Percentiles rank a stretch among this genome's conserved stretches.
phyloP scores from a whole-genome alignment of 2,888 invertebrate species.

The Aradus depressus region DNA sequence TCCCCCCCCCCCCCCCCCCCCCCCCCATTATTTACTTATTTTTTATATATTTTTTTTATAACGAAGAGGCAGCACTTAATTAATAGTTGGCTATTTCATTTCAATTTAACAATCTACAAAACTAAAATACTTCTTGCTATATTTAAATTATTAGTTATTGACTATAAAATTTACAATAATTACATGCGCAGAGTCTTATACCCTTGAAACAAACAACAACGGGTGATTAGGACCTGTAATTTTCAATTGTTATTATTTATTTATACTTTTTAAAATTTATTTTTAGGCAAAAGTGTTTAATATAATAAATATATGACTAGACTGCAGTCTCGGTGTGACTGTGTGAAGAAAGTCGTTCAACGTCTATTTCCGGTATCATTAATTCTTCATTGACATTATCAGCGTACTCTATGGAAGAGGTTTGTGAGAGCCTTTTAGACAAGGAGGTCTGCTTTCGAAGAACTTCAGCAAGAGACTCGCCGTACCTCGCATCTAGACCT shows the following conservation, averaged over 20 bases:
- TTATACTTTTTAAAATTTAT: no score
- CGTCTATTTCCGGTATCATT: slow-evolving; percentile 83
- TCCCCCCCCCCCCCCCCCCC: no score
- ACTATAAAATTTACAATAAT: slow-evolving; percentile 29
- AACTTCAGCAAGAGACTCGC: slow-evolving; percentile 83
- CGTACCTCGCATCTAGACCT: slow-evolving; percentile 91
- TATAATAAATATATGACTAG: slow-evolving; percentile 40
- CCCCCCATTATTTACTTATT: no score
- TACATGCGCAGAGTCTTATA: slow-evolving; percentile 29
- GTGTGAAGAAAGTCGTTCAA: slow-evolving; percentile 83
- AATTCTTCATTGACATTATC: slow-evolving; percentile 79
- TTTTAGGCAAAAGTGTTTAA: slow-evolving; percentile 26
- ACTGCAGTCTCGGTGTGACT: slow-evolving; percentile 92
- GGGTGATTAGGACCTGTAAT: slow-evolving; percentile 26
- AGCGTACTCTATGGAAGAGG: slow-evolving; percentile 84
- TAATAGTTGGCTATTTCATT: slow-evolving; percentile 9
- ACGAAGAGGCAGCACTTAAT: slow-evolving; percentile 12
- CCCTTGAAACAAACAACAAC: slow-evolving; percentile 31
- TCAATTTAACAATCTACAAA: slow-evolving; percentile 17
- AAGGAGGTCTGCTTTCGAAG: slow-evolving; percentile 88
- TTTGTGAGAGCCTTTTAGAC: slow-evolving; percentile 81
- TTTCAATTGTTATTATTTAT: no score
- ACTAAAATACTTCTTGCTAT: slow-evolving; percentile 19
- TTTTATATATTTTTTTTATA: slow-evolving; percentile 3
- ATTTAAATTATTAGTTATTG: slow-evolving; percentile 18